Evolutionary conservation across 2,888 invertebrate genomes (phyloP).

Genomic region (Cyrtodaria siliqua): DNA sequence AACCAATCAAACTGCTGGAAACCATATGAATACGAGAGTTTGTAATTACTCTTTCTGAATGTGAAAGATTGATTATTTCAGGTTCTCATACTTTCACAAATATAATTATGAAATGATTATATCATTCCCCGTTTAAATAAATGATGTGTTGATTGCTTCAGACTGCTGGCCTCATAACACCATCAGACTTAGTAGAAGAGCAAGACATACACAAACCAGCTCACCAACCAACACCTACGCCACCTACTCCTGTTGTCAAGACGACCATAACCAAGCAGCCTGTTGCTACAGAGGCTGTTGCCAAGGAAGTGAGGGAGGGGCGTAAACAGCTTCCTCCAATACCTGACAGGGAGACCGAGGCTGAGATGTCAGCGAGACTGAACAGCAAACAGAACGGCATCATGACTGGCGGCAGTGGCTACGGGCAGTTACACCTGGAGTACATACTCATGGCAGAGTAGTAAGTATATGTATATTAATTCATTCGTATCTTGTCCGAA

Average conservation of each 20-base stretch:
- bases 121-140: too few species aligned
- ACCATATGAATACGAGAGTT: too few species aligned
- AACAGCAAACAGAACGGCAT: slow-evolving; percentile 58
- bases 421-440: slow-evolving; percentile 93
- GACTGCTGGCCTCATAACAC: slow-evolving; percentile 38
- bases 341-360: slow-evolving; percentile 64
- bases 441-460: slow-evolving; percentile 97
- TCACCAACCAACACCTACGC: slow-evolving; percentile 4
- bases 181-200: slow-evolving; percentile 5
- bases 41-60: too few species aligned
- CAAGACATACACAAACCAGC: background rate
- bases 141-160: too few species aligned
- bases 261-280: slow-evolving; percentile 2
- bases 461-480: too few species aligned
- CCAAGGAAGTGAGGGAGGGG: slow-evolving; percentile 32
- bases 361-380: slow-evolving; percentile 56
- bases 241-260: slow-evolving; percentile 11
- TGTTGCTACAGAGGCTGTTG: background rate
- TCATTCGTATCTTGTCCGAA: too few species aligned
- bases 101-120: too few species aligned
- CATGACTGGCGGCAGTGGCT: slow-evolving; percentile 80
- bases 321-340: slow-evolving; percentile 70
- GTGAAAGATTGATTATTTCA: too few species aligned
- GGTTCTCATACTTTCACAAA: too few species aligned
- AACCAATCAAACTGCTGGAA: too few species aligned